phyloP scores from a whole-genome alignment of 2,113 vertebrate species.

The Tragelaphus imberbis region DNA sequence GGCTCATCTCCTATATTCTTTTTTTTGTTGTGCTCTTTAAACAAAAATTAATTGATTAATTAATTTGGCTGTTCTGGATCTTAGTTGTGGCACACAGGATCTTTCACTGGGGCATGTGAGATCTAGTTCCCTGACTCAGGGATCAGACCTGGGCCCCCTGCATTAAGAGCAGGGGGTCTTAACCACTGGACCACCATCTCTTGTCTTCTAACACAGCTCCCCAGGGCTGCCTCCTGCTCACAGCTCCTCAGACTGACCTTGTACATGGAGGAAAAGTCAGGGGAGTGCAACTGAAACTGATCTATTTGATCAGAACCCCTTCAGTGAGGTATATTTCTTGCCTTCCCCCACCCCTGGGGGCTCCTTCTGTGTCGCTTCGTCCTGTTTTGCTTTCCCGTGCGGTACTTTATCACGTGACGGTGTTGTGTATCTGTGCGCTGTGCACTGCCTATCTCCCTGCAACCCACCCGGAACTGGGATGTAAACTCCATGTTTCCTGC shows the following conservation, averaged over 20 bases:
- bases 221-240: background rate
- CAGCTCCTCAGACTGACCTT: background rate
- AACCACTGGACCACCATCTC: background rate
- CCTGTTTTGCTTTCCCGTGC: background rate
- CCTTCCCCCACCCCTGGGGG: too few species aligned
- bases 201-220: background rate
- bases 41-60: background rate
- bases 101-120: background rate
- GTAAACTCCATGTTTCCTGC: background rate
- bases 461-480: fast-evolving
- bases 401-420: background rate
- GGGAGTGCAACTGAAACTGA: background rate
- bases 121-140: background rate
- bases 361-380: background rate
- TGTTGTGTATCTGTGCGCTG: background rate
- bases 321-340: background rate
- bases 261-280: background rate
- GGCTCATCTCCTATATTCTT: background rate
- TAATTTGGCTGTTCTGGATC: background rate
- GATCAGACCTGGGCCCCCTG: background rate
- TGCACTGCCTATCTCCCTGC: background rate
- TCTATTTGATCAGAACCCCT: background rate
- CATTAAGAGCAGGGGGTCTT: background rate
- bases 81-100: background rate
- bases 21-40: background rate